Conservation (phyloP, 2,888 invertebrate genomes). For the Encarsia formosa region DNA sequence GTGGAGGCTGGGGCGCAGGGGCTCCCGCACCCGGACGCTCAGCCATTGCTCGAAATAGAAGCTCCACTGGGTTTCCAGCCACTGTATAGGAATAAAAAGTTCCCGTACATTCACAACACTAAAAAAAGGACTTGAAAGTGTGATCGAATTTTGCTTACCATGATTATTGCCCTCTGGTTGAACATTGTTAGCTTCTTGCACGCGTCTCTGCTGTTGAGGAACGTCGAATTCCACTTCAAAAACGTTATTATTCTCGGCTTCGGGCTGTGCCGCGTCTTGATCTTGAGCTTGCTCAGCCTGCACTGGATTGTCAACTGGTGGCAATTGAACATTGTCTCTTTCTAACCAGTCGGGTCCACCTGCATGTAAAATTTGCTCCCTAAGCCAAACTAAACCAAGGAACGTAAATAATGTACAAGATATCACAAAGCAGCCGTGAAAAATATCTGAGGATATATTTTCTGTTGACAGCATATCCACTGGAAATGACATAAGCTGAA, state of each 20-base stretch:
- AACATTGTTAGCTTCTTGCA: slow-evolving; percentile 41
- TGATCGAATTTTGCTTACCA: slow-evolving; percentile 28
- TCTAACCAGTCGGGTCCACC: slow-evolving; percentile 97
- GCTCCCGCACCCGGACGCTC: slow-evolving; percentile 15
- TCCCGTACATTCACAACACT: too few relatives aligned
- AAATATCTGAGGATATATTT: slow-evolving; percentile 87
- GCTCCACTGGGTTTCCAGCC: slow-evolving; percentile 19
- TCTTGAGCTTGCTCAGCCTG: slow-evolving; percentile 34
- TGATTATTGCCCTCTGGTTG: too few relatives aligned
- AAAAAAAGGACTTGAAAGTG: too few relatives aligned
- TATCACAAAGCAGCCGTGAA: slow-evolving; percentile 95
- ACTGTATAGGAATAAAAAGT: neutral
- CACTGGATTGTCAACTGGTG: slow-evolving; percentile 53
- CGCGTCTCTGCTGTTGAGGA: too few relatives aligned
- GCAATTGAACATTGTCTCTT: slow-evolving; percentile 58
- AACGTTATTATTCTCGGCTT: slow-evolving; percentile 47
- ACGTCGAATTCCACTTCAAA: too few relatives aligned
- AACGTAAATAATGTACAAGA: slow-evolving; percentile 94
- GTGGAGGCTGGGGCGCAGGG: neutral
- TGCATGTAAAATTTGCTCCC: slow-evolving; percentile 96
- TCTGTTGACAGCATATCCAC: slow-evolving; percentile 91
- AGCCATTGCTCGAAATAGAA: slow-evolving; percentile 23
- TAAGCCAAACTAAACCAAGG: slow-evolving; percentile 93
- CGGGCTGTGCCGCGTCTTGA: slow-evolving; percentile 36
- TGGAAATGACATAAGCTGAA: slow-evolving; percentile 70